Evolutionary conservation across 2,113 vertebrate species (phyloP).

Genomic region (Thermophis baileyi): DNA sequence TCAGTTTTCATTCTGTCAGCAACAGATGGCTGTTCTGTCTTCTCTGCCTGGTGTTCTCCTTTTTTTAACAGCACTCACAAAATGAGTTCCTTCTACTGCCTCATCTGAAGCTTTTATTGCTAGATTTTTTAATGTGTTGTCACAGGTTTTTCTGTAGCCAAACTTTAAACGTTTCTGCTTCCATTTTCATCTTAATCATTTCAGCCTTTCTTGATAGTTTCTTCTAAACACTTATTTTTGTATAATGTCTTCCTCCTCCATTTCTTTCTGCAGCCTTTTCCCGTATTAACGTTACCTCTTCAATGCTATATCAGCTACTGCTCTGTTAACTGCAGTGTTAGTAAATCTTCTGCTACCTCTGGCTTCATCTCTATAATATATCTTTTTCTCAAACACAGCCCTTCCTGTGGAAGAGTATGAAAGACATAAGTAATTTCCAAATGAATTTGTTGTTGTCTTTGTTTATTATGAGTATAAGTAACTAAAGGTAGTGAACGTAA

Average conservation of each 20-base stretch:
- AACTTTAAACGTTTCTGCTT: not conserved
- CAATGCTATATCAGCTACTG: not conserved
- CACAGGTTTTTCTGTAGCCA: not conserved
- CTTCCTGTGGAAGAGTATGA: not conserved
- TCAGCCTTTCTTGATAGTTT: not conserved
- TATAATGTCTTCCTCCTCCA: not conserved
- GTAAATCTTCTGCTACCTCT: not conserved
- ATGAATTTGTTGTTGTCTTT: not conserved
- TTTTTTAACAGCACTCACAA: not conserved
- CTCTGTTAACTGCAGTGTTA: not conserved
- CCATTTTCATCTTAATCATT: not conserved
- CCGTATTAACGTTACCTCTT: not conserved
- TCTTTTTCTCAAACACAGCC: not conserved
- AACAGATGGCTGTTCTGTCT: not conserved
- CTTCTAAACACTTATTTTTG: not conserved
- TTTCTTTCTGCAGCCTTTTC: not conserved
- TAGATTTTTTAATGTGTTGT: not conserved
- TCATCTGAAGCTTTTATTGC: not conserved
- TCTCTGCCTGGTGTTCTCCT: not conserved
- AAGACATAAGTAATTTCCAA: not conserved
- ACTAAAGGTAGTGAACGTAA: not conserved
- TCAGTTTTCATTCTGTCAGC: not conserved
- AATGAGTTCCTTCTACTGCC: not conserved
- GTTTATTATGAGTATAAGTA: not conserved
- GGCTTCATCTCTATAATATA: not conserved